A percentile compares a stretch with the other conserved stretches of the same genome.
phyloP scores from a whole-genome alignment of 2,797 vertebrate species.

The Pteronotus mesoamericanus region DNA sequence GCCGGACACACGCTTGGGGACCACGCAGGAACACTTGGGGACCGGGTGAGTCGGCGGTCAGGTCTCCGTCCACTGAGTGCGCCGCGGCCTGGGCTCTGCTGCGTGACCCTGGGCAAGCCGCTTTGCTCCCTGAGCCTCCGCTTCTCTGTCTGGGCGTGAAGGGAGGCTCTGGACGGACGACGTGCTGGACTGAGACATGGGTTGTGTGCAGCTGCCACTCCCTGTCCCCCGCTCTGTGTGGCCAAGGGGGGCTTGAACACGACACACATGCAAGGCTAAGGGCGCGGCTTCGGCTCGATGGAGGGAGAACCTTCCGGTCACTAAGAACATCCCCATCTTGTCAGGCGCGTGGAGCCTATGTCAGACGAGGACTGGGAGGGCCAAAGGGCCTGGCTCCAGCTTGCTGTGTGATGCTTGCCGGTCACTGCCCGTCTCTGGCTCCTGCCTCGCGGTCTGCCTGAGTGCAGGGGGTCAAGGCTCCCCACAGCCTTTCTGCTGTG shows the following conservation, averaged over 20 bases:
- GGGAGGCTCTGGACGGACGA: background rate
- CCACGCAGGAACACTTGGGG: conserved; percentile 53
- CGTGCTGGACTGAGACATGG: no score
- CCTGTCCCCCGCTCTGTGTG: background rate
- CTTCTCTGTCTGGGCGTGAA: background rate
- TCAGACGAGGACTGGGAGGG: background rate
- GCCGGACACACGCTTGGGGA: conserved; percentile 33
- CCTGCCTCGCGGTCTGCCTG: background rate
- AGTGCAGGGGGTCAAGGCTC: background rate
- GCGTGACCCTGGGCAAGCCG: background rate
- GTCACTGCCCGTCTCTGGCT: background rate
- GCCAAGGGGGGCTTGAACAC: background rate
- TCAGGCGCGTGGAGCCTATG: background rate
- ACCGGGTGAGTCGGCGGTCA: conserved; percentile 73
- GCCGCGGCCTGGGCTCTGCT: background rate
- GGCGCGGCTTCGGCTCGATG: background rate
- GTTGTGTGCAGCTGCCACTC: background rate
- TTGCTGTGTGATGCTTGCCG: background rate
- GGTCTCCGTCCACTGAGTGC: background rate
- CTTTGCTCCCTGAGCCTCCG: background rate
- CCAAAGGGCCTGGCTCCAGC: background rate
- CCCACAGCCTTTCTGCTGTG: background rate
- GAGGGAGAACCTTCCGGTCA: background rate
- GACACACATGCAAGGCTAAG: background rate
- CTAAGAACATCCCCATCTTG: background rate